phyloP scores from a whole-genome alignment of 2,113 vertebrate species.

The Marmota flaviventris region DNA sequence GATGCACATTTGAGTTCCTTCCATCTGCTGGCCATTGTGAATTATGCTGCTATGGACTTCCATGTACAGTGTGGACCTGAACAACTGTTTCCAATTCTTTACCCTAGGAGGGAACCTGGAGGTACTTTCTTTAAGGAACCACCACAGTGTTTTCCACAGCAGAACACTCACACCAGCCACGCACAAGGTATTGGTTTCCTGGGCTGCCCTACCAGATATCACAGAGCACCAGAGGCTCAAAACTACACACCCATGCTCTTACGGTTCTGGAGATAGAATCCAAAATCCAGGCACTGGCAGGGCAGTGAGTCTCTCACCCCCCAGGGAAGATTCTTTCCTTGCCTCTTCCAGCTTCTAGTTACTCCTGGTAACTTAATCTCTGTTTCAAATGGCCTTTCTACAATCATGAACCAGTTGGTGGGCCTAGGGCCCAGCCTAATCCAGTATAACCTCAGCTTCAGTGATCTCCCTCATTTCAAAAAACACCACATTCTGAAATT shows the following conservation, averaged over 20 bases:
- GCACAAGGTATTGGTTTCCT: neutral
- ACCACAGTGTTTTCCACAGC: neutral
- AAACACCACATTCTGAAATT: slow-evolving; percentile 16
- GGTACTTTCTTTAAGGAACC: neutral
- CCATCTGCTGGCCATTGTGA: neutral
- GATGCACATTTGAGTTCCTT: neutral
- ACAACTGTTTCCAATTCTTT: neutral
- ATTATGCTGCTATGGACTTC: neutral
- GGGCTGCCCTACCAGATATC: neutral
- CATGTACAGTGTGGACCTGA: neutral
- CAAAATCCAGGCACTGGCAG: neutral
- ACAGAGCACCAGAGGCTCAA: neutral
- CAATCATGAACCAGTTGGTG: neutral
- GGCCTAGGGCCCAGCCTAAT: neutral
- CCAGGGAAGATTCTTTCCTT: neutral
- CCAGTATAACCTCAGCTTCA: neutral
- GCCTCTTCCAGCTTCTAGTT: neutral
- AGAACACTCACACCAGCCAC: neutral
- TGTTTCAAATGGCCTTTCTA: neutral
- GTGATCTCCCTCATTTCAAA: neutral
- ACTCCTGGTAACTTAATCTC: neutral
- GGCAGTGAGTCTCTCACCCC: neutral
- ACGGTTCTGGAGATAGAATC: neutral
- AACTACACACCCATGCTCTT: neutral
- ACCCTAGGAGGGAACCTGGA: neutral